Evolutionary conservation across 1,140 invertebrate species (phyloP), one percentile per base, ranked within the genome.

Genomic region (Cheumatopsyche charites): DNA sequence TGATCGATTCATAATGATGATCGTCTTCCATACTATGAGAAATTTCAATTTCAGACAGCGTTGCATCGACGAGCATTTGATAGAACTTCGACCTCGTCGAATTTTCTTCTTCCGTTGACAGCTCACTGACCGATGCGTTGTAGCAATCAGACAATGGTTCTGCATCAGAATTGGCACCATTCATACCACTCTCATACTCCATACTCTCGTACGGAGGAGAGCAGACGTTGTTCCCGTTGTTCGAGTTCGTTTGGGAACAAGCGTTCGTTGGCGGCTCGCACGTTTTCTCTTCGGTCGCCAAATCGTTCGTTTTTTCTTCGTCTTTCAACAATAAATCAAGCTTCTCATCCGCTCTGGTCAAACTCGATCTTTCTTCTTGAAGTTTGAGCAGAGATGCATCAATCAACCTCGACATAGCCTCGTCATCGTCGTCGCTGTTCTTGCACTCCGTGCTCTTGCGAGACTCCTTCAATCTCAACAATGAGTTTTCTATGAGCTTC

Each of bases 1-100:
- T 86, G 25, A 94, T 92, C 17, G 91, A 88, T 78, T 94, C 92
- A 74, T 94, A 93, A 67, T 91, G 88, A 83, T 93, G 89, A 75
- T 90, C 88, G 67, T 88, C 86, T 76, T 88, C 87, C 9, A 82
- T 81, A 58, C 83, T 86, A 49, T 86, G 86, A 0, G 85, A 81
- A 15, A 87, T 86, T 80, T 89, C 88, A 21, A 89, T 87, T 74
- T 88, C 86, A 58, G 86, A 87, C 68, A 89, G 77, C 1, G 87
- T 87, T 17, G 87, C 86, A 76, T 90, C 89, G 4, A 89, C 88
- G 67, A 90, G 77, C 79, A 90, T 85, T 79, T 90, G 88, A 78
- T 90, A 90, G 79, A 90, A 90, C 78, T 86, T 92, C 77, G 83
- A 87, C 72, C 87, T 81, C 47, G 87, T 88, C 36, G 82, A 84